Base-by-base conservation (phyloP, 2,888 invertebrate species). In the Acheta domesticus region DNA sequence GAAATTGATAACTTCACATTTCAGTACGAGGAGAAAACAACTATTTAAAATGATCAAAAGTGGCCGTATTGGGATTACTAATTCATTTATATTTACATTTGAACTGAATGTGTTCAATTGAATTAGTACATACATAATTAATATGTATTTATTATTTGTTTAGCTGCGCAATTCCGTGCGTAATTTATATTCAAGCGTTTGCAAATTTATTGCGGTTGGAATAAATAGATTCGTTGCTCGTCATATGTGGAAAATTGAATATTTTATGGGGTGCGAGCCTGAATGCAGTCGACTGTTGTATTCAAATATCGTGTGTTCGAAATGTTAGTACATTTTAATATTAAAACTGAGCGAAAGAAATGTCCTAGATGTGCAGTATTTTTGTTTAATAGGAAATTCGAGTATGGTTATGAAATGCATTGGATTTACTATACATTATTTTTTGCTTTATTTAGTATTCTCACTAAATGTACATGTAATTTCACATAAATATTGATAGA, bases 91-190 rank as follows among this genome's bases (percentile, higher is more conserved):
- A 62, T 62, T 62, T 62, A 62, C 62, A 62, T 62, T 62, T 62
- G 16, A 62, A 62, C 16, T 14, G 62, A 62, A 62, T 62, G 62
- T n/a, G 62, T 62, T 62, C 16, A 62, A 62, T 62, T 62, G 62
- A 62, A 62, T 62, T 62, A 62, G n/a, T 62, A 62, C 62, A 62
- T 62, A 62, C 62, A 62, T 62, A 62, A 62, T 62, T 62, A 62
- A 62, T 62, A 62, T n/a, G 62, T 62, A 62, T 62, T 62, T n/a
- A 62, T n/a, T 62, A 62, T 62, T 62, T 62, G 62, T 62, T 62
- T 62, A 62, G 62, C 62, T 62, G 62, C 62, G 62, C 62, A 62
- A n/a, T 62, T 62, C n/a, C n/a, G 14, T 8, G 62, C 62, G 62
- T 19, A 62, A 62, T 62, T 14, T 62, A 62, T 62, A 62, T 62